Evolutionary conservation across 2,797 vertebrate species (phyloP).

Genomic region (Esox lucius): DNA sequence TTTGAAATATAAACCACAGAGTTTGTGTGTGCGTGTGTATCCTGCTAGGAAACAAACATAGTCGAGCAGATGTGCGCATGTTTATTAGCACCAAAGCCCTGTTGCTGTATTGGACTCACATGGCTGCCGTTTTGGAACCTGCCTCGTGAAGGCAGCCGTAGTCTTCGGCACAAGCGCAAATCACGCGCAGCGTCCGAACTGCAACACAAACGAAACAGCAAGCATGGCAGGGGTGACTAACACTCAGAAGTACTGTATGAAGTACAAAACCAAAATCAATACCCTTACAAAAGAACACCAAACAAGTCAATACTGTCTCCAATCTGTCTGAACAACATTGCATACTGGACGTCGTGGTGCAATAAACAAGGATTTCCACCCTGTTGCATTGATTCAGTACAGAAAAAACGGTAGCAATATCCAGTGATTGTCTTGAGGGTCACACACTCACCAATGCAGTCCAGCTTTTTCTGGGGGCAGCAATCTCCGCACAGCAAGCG

Average conservation of each 20-base stretch:
- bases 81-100: not conserved
- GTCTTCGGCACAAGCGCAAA: conserved; percentile 90
- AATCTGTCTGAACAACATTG: not conserved
- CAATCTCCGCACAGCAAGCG: conserved; percentile 78
- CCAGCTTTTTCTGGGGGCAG: conserved; percentile 91
- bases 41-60: not conserved
- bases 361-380: not conserved
- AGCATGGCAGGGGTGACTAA: not conserved
- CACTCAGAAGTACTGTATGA: not conserved
- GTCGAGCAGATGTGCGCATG: not conserved
- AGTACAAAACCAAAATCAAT: not conserved
- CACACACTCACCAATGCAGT: conserved; percentile 83
- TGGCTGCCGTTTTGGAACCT: conserved; percentile 69
- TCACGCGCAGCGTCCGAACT: conserved; percentile 85
- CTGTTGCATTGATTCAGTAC: not conserved
- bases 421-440: not conserved
- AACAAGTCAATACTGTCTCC: not conserved
- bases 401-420: not conserved
- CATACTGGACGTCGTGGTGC: not conserved
- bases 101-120: conserved; percentile 79
- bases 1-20: not conserved
- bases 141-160: conserved; percentile 76
- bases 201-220: conserved; percentile 15
- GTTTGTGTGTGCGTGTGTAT: not conserved
- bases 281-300: not conserved